Evolutionary conservation across 2,797 vertebrate genomes (phyloP).

Genomic region (Zonotrichia albicollis): DNA sequence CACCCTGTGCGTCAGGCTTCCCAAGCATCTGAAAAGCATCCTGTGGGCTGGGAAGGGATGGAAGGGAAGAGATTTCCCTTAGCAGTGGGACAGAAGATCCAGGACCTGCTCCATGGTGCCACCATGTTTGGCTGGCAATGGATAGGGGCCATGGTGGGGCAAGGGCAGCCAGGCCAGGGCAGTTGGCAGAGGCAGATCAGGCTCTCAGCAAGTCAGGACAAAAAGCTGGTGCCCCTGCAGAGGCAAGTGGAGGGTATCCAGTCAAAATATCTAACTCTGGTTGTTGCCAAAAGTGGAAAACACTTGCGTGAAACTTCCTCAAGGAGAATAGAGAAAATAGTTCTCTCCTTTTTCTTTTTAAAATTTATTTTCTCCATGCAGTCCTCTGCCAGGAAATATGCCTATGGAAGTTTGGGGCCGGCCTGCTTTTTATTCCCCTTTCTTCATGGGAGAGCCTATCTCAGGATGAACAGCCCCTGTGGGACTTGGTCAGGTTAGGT

Average conservation of each 20-base stretch:
- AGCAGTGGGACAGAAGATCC: neutral
- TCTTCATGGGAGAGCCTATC: neutral
- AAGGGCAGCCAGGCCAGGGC: neutral
- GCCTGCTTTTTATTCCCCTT: neutral
- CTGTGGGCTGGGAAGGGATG: neutral
- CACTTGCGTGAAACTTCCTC: neutral
- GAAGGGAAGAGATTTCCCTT: neutral
- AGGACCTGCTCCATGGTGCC: neutral
- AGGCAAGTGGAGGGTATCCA: neutral
- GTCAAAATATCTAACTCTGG: neutral
- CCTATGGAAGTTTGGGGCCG: neutral
- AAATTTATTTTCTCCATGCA: neutral
- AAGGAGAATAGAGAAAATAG: neutral
- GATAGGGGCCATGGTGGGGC: too few species aligned
- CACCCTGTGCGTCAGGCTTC: neutral
- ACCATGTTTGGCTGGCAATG: neutral
- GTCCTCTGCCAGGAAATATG: neutral
- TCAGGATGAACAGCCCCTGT: neutral
- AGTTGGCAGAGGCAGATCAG: neutral
- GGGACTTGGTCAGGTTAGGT: neutral
- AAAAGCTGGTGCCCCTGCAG: fast-evolving
- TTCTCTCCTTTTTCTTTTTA: too few species aligned
- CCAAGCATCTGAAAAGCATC: neutral
- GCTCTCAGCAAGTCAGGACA: neutral
- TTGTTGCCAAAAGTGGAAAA: neutral